These are phyloP conservation scores for Meda fulgida DNA, from an alignment of 2,797 vertebrate genomes.

Conservation along the genomic window DNA sequence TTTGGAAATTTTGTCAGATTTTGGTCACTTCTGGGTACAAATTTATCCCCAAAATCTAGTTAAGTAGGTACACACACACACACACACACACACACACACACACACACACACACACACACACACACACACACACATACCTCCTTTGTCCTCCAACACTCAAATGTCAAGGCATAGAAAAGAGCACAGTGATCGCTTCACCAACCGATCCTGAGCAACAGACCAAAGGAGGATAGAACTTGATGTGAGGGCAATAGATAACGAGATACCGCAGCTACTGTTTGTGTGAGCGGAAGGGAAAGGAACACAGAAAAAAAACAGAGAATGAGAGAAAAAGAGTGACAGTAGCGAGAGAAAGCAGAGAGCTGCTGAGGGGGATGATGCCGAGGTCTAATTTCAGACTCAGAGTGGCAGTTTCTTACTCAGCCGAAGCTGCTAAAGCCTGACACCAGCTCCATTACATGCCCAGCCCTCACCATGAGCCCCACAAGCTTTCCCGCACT, in stretches of 20 bases:
- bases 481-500: conserved; percentile 11
- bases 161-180: conserved; percentile 40
- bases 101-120: not conserved
- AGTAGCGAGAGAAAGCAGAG: conserved; percentile 48
- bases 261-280: conserved; percentile 12
- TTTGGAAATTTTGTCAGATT: too few species aligned
- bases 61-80: too few species aligned
- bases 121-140: not conserved
- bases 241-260: conserved; percentile 6
- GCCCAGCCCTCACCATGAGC: conserved; percentile 36
- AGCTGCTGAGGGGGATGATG: conserved; percentile 46
- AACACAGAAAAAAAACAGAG: not conserved
- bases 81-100: too few species aligned
- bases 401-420: conserved; percentile 51
- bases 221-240: conserved; percentile 5
- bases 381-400: conserved; percentile 56
- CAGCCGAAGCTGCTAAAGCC: conserved; percentile 52
- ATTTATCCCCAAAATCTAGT: too few species aligned
- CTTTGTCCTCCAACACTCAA: conserved; percentile 15
- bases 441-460: conserved; percentile 55
- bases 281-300: not conserved
- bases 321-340: conserved; percentile 9
- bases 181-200: conserved; percentile 36
- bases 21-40: too few species aligned
- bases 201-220: conserved; percentile 15